Base-by-base conservation (phyloP, 2,113 vertebrate species). In the Capricornis sumatraensis region DNA sequence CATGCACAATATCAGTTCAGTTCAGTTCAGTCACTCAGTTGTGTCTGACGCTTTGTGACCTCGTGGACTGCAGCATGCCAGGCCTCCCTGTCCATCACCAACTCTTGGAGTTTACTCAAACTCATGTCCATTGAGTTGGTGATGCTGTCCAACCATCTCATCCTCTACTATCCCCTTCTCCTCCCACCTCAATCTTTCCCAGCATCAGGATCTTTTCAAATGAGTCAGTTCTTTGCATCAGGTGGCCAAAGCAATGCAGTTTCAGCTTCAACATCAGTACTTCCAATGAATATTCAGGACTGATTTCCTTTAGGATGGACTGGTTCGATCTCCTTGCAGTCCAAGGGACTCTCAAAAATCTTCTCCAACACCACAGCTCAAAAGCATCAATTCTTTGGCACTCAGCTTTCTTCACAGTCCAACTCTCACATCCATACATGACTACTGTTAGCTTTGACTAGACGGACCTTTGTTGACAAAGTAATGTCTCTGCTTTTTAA, bases 31-130 rank as follows among this genome's bases (percentile, higher is more conserved):
- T 71, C n/a, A 1, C 9, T 71, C 64, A 71, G 10, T 36, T 0
- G 9, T 21, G n/a, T 71, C n/a, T 0, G 0, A 71, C 4, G 2
- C n/a, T 36, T 71, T 36, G n/a, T 0, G 17, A 71, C 64, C n/a
- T 21, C 2, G 0, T 36, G n/a, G n/a, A 71, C 64, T 36, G 19
- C 17, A 71, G n/a, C n/a, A 71, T 0, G 19, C n/a, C 64, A 71
- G n/a, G 64, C 17, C 64, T 67, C 64, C 64, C 33, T 71, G 4
- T 36, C 9, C 64, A 23, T 71, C n/a, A 71, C n/a, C n/a, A 71
- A 11, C 64, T 36, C 64, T 5, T 2, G 9, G 64, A 71, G 64
- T 21, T 71, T 21, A 36, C 19, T 36, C 64, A 71, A 21, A 21
- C n/a, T 36, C n/a, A 3, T 21, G 16, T 71, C 64, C 64, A 36